Conservation (phyloP, 2,888 invertebrate species). For the Parnassius orleans region DNA sequence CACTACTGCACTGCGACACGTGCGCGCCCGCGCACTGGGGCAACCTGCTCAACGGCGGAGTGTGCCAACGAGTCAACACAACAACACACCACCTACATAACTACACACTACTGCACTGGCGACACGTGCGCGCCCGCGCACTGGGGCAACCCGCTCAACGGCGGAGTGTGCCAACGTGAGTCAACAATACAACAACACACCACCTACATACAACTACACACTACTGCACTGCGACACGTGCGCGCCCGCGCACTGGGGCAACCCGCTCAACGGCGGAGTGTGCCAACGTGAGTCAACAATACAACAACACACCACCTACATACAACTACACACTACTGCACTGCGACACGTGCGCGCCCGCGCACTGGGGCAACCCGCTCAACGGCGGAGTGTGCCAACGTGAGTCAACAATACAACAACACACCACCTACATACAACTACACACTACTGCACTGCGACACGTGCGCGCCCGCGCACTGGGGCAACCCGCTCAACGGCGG, state of each 20-base stretch:
- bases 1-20: constrained; percentile 86
- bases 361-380: constrained; percentile 96
- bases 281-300: constrained; percentile 84
- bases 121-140: constrained; percentile 94
- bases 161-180: constrained; percentile 92
- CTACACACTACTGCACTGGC: constrained; percentile 83
- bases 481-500: constrained; percentile 98
- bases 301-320: constrained; percentile 2
- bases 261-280: constrained; percentile 95
- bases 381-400: constrained; percentile 96
- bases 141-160: constrained; percentile 97
- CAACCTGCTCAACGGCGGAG: constrained; percentile 96
- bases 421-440: background rate
- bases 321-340: constrained; percentile 57
- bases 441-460: constrained; percentile 85
- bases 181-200: constrained; percentile 29
- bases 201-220: background rate
- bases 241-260: constrained; percentile 95
- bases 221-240: constrained; percentile 90
- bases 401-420: constrained; percentile 53
- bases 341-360: constrained; percentile 93
- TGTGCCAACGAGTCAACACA: constrained; percentile 83
- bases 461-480: constrained; percentile 94
- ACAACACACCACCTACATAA: constrained; percentile 4
- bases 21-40: constrained; percentile 97